A percentile compares a stretch with the other conserved stretches of the same genome.
These are phyloP conservation scores for Allolobophora icterica DNA, from an alignment of 2,888 invertebrate species.

Conservation along the genomic window DNA sequence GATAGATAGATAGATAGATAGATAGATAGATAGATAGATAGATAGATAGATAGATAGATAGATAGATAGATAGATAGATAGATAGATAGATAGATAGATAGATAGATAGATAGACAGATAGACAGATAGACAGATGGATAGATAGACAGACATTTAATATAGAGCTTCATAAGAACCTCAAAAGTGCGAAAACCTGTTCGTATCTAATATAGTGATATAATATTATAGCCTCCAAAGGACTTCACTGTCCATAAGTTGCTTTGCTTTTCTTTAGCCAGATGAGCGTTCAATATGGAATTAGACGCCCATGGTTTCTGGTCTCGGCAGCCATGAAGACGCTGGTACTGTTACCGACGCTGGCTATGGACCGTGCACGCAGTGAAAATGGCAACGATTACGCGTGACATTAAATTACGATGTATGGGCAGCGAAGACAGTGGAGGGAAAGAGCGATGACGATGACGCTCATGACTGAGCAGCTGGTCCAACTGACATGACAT, in stretches of 20 bases:
- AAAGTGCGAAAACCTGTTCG: no score
- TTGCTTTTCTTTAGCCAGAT: no score
- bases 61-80: not conserved
- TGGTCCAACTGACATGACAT: slow-evolving; percentile 2
- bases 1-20: not conserved
- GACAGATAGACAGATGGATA: no score
- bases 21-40: not conserved
- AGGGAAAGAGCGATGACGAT: not conserved
- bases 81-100: not conserved
- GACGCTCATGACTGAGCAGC: slow-evolving; percentile 9
- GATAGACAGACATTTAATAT: not conserved
- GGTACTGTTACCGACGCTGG: not conserved
- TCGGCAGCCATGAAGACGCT: not conserved
- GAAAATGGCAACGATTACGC: slow-evolving; percentile 17
- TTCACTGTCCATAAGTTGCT: no score
- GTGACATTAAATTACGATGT: not conserved
- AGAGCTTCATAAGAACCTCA: no score
- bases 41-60: not conserved
- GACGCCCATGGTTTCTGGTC: not conserved
- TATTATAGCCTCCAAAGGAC: no score
- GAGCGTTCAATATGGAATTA: no score
- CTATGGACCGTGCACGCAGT: not conserved
- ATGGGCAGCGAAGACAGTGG: not conserved
- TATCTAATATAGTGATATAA: no score
- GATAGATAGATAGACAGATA: not conserved